A percentile compares a stretch with the other conserved stretches of the same genome.
These are phyloP conservation scores for Cataglyphis altisquamis DNA, from an alignment of 2,888 invertebrate species.

Conservation along the genomic window DNA sequence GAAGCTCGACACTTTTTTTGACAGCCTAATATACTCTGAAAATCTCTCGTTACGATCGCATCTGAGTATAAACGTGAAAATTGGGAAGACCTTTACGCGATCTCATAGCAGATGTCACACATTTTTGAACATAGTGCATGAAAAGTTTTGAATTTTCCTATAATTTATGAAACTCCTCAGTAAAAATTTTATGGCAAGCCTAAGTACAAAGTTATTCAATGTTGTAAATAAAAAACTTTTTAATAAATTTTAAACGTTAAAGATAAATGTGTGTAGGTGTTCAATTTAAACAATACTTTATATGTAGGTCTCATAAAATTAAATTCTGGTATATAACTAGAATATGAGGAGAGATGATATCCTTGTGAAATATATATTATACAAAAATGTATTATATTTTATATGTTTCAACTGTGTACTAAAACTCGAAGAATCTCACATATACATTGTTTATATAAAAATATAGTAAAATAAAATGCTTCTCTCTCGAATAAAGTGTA, in stretches of 20 bases:
- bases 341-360: not conserved
- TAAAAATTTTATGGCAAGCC: not conserved
- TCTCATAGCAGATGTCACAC: not conserved
- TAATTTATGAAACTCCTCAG: not conserved
- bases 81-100: not conserved
- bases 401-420: not conserved
- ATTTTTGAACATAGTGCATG: not conserved
- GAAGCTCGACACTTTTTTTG: not conserved
- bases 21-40: not conserved
- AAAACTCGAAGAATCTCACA: not conserved
- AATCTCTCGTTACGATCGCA: not conserved
- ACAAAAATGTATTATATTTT: not conserved
- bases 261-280: not conserved
- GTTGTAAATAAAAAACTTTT: not conserved
- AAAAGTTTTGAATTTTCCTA: not conserved
- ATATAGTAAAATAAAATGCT: not conserved
- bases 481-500: not conserved
- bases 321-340: not conserved
- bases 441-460: not conserved
- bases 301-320: not conserved
- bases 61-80: conserved; percentile 1
- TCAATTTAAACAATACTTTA: not conserved
- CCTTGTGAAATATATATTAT: not conserved
- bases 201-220: not conserved
- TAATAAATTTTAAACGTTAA: not conserved